Percentiles rank a stretch among this genome's conserved stretches.
Conservation (phyloP, 2,888 invertebrate genomes). For the Coecobrya sp. region DNA sequence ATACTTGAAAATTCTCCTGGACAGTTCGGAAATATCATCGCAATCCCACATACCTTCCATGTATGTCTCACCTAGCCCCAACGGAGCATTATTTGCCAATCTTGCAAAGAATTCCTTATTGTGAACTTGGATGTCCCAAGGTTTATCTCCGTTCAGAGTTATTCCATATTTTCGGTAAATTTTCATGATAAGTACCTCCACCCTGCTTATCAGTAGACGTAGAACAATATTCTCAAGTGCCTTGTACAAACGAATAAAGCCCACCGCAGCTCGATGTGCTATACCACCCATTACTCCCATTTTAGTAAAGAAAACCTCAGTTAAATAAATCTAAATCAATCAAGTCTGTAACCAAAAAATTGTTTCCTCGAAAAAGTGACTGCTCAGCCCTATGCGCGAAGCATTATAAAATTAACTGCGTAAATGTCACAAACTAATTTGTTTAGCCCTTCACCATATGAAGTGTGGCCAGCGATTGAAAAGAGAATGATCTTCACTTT, state of each 20-base stretch:
- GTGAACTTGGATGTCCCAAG: constrained; percentile 74
- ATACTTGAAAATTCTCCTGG: neutral
- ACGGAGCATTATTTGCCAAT: constrained; percentile 48
- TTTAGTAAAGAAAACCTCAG: neutral
- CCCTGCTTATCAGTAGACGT: neutral
- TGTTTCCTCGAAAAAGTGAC: too few relatives aligned
- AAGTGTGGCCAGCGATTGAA: too few relatives aligned
- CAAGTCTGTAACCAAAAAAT: too few relatives aligned
- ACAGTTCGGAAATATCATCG: neutral
- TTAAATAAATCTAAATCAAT: too few relatives aligned
- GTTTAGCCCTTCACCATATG: too few relatives aligned
- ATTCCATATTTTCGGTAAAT: constrained; percentile 60
- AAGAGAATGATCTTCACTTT: too few relatives aligned
- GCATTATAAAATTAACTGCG: too few relatives aligned
- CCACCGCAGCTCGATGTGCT: constrained; percentile 37
- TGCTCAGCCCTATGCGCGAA: too few relatives aligned
- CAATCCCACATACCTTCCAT: constrained; percentile 76
- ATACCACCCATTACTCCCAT: constrained; percentile 33
- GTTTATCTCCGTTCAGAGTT: constrained; percentile 69
- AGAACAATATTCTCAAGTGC: constrained; percentile 64
- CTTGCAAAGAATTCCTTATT: constrained; percentile 66
- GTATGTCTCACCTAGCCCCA: constrained; percentile 73
- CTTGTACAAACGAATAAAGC: constrained; percentile 71
- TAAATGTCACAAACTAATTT: too few relatives aligned
- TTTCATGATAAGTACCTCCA: constrained; percentile 65